Evolutionary conservation across 2,888 invertebrate genomes (phyloP).

Genomic region (Hypercompe scribonia): DNA sequence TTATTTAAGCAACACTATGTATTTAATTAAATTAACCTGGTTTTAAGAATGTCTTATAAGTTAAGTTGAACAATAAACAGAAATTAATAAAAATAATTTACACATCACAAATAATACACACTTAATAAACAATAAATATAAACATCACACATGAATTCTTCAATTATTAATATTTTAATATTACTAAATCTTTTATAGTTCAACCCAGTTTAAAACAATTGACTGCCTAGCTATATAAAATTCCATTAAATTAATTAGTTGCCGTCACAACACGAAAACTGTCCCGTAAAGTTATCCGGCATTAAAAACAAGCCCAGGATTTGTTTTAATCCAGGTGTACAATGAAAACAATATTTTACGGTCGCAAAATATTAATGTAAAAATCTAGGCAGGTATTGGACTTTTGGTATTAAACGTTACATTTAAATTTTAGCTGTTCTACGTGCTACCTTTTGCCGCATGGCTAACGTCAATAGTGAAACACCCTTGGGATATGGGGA

Average conservation of each 20-base stretch:
- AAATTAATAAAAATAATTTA: background rate
- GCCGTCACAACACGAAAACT: conserved; percentile 27
- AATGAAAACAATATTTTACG: conserved; percentile 32
- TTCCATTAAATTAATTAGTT: conserved; percentile 36
- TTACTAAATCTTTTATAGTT: background rate
- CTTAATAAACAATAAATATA: background rate
- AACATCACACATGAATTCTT: background rate
- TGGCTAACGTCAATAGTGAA: background rate
- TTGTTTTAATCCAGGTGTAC: conserved; percentile 34
- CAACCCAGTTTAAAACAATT: background rate
- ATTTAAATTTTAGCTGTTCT: background rate
- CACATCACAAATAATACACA: background rate
- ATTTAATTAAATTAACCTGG: too few species aligned
- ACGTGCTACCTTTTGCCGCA: too few species aligned
- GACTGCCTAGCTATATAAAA: background rate
- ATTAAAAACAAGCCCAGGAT: conserved; percentile 26
- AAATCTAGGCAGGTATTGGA: too few species aligned
- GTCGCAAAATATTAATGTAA: background rate
- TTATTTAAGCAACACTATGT: too few species aligned
- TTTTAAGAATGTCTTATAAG: too few species aligned
- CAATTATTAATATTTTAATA: background rate
- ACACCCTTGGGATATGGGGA: background rate
- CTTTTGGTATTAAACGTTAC: too few species aligned
- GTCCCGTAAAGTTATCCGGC: conserved; percentile 24
- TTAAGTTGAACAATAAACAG: too few species aligned